Evolutionary conservation across 2,113 vertebrate genomes (phyloP).

Genomic region (Prionailurus bengalensis): DNA sequence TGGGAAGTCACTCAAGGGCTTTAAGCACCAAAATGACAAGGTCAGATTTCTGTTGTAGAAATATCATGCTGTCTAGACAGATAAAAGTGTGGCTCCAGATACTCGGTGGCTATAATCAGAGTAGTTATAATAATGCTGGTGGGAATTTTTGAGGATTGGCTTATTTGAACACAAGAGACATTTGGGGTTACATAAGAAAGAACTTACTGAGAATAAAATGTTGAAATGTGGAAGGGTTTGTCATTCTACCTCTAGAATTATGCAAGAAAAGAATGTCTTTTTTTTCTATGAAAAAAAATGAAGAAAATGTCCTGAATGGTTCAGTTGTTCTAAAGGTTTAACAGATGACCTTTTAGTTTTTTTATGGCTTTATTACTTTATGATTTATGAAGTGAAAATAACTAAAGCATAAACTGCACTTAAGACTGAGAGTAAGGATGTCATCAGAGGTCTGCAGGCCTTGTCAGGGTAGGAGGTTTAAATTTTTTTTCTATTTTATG

Average conservation of each 20-base stretch:
- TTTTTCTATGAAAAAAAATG: slow-evolving; percentile 4
- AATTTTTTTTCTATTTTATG: slow-evolving; percentile 27
- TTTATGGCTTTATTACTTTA: slow-evolving; percentile 64
- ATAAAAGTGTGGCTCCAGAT: not conserved
- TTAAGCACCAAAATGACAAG: not conserved
- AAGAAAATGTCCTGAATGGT: slow-evolving; percentile 42
- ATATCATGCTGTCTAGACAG: not conserved
- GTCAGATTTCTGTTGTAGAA: slow-evolving; percentile 32
- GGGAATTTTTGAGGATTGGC: slow-evolving; percentile 24
- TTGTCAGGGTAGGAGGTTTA: not conserved
- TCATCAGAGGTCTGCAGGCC: slow-evolving; percentile 52
- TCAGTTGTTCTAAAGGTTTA: slow-evolving; percentile 66
- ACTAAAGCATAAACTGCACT: slow-evolving; percentile 54
- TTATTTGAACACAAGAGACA: slow-evolving; percentile 31
- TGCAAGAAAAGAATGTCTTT: slow-evolving; percentile 8
- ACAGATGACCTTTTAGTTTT: slow-evolving; percentile 52
- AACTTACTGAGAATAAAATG: slow-evolving; percentile 34
- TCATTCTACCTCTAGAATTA: slow-evolving; percentile 46
- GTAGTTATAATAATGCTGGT: not conserved
- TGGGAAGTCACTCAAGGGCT: not conserved
- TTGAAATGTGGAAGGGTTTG: slow-evolving; percentile 56
- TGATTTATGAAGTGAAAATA: slow-evolving; percentile 70
- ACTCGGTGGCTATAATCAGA: not conserved
- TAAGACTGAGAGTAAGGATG: slow-evolving; percentile 21
- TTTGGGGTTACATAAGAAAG: slow-evolving; percentile 36